phyloP scores from a whole-genome alignment of 2,113 vertebrate species.

The Lycaon pictus region DNA sequence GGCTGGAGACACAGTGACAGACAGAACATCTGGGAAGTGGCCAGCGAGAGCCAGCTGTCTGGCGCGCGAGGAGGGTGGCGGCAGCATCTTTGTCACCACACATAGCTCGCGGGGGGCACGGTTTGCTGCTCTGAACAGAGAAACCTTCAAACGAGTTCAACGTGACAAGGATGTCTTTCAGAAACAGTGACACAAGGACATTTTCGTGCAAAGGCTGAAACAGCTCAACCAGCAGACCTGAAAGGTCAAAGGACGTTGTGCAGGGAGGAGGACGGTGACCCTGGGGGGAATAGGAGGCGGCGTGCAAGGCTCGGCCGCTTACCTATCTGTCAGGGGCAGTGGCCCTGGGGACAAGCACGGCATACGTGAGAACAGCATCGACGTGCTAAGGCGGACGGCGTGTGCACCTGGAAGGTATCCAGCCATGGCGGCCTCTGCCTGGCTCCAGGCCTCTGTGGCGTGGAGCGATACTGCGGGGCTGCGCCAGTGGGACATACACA shows the following conservation, averaged over 20 bases:
- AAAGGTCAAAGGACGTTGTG: neutral
- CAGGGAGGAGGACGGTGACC: neutral
- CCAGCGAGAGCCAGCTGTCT: neutral
- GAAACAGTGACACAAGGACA: neutral
- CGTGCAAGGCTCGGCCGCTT: no score
- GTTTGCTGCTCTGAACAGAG: neutral
- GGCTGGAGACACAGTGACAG: neutral
- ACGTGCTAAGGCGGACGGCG: no score
- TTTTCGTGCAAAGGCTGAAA: neutral
- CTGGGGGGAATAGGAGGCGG: fast-evolving
- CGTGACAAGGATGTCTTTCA: neutral
- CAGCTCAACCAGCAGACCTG: neutral
- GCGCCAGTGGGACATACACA: no score
- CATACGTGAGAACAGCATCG: no score
- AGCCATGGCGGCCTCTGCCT: no score
- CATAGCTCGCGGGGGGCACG: fast-evolving
- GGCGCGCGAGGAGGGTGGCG: fast-evolving
- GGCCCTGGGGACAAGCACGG: no score
- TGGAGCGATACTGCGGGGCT: no score
- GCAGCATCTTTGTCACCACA: neutral
- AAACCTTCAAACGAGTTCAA: neutral
- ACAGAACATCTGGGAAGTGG: no score
- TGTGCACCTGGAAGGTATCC: no score
- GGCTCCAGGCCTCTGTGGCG: no score
- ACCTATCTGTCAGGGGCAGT: no score